Conservation (phyloP, 92 coral and sea anemone species). For the Actinernus sp. region DNA sequence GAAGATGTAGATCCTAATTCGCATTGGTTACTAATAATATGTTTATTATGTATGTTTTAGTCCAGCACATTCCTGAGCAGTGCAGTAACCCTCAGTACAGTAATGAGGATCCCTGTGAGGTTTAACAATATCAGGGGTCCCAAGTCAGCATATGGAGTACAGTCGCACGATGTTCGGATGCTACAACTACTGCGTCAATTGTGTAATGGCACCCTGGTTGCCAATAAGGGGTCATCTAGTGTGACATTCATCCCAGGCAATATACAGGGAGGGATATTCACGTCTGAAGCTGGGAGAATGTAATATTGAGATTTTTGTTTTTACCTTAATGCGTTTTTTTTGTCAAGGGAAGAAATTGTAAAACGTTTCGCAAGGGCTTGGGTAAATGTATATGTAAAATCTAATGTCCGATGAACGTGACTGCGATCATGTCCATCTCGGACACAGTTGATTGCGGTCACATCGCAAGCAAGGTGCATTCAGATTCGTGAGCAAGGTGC, state of each 20-base stretch:
- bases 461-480: too few relatives aligned
- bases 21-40: neutral
- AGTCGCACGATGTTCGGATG: constrained; percentile 86
- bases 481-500: too few relatives aligned
- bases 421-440: too few relatives aligned
- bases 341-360: too few relatives aligned
- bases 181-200: constrained; percentile 86
- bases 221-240: constrained; percentile 80
- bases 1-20: neutral
- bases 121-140: constrained; percentile 60
- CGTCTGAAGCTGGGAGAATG: constrained; percentile 87
- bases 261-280: constrained; percentile 80
- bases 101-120: constrained; percentile 77
- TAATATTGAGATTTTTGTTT: too few relatives aligned
- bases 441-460: too few relatives aligned
- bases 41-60: constrained; percentile 8
- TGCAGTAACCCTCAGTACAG: constrained; percentile 68
- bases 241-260: constrained; percentile 92
- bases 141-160: constrained; percentile 66
- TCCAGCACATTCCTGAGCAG: constrained; percentile 68
- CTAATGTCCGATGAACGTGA: too few relatives aligned
- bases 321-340: too few relatives aligned
- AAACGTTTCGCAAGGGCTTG: too few relatives aligned
- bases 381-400: too few relatives aligned
- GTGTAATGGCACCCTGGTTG: constrained; percentile 94